These are phyloP conservation scores for Anaspis maculata DNA, from an alignment of 2,888 invertebrate genomes.

Conservation along the genomic window DNA sequence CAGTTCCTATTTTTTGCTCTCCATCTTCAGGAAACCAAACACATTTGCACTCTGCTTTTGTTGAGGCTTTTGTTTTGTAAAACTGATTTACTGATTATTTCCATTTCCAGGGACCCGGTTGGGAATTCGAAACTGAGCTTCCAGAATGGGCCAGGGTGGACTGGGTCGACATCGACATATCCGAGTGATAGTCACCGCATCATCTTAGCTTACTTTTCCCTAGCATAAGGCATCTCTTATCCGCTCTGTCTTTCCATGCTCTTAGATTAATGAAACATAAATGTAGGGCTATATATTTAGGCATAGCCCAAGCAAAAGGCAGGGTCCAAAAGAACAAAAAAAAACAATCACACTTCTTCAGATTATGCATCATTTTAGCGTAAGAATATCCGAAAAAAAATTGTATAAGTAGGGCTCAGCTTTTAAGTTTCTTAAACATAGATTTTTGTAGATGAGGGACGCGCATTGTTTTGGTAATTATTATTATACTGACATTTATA, in stretches of 20 bases:
- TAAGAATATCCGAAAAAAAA: too few relatives aligned
- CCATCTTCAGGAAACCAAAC: too few relatives aligned
- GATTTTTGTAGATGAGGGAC: not conserved
- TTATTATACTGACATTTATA: slow-evolving; percentile 1
- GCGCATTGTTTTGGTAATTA: not conserved
- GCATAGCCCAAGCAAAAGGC: slow-evolving; percentile 26
- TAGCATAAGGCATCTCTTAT: slow-evolving; percentile 35
- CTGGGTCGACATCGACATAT: slow-evolving; percentile 65
- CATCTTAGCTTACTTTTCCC: slow-evolving; percentile 8
- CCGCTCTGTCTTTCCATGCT: slow-evolving; percentile 38
- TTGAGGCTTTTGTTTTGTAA: too few relatives aligned
- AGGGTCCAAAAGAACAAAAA: too few relatives aligned
- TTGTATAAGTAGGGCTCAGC: too few relatives aligned
- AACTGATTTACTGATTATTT: not conserved
- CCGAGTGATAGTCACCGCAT: slow-evolving; percentile 31
- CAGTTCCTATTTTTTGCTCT: too few relatives aligned
- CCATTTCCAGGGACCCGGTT: slow-evolving; percentile 74
- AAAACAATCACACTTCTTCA: slow-evolving; percentile 28
- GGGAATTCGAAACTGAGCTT: slow-evolving; percentile 87
- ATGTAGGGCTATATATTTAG: slow-evolving; percentile 10
- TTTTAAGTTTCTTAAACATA: not conserved
- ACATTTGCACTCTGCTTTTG: too few relatives aligned
- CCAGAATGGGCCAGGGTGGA: slow-evolving; percentile 88
- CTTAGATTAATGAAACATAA: slow-evolving; percentile 20
- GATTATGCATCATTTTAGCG: too few relatives aligned